Evolutionary conservation across 2,797 vertebrate species (phyloP).

Genomic region (Pantherophis vulpinus): DNA sequence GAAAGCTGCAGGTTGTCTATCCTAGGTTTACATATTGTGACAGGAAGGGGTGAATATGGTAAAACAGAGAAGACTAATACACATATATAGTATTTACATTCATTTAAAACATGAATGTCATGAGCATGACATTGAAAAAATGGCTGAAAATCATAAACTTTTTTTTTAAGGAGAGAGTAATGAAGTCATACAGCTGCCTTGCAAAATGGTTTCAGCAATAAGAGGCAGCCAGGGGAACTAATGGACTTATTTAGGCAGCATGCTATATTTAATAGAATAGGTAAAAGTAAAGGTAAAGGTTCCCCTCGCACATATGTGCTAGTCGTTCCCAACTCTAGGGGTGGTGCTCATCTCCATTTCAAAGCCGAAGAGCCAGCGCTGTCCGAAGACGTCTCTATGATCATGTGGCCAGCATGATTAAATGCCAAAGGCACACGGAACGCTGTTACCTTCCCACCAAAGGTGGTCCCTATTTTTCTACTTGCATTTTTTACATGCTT

Average conservation of each 20-base stretch:
- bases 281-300: background rate
- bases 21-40: background rate
- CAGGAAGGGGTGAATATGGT: background rate
- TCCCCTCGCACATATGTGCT: no score
- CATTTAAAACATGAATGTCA: background rate
- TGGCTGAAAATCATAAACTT: background rate
- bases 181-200: background rate
- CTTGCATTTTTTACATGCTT: no score
- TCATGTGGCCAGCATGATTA: no score
- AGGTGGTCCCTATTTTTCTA: no score
- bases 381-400: fast-evolving
- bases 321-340: no score
- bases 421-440: no score
- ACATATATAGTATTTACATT: background rate
- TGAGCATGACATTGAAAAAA: background rate
- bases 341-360: no score
- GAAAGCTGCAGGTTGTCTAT: background rate
- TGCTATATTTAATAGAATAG: background rate
- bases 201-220: background rate
- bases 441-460: no score
- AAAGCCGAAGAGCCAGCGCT: no score
- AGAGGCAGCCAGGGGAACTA: background rate
- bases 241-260: background rate
- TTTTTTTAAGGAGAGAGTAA: background rate
- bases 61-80: background rate